Evolutionary conservation across 2,113 vertebrate genomes (phyloP), one percentile per base, ranked within the genome.

Genomic region (Bos javanicus): DNA sequence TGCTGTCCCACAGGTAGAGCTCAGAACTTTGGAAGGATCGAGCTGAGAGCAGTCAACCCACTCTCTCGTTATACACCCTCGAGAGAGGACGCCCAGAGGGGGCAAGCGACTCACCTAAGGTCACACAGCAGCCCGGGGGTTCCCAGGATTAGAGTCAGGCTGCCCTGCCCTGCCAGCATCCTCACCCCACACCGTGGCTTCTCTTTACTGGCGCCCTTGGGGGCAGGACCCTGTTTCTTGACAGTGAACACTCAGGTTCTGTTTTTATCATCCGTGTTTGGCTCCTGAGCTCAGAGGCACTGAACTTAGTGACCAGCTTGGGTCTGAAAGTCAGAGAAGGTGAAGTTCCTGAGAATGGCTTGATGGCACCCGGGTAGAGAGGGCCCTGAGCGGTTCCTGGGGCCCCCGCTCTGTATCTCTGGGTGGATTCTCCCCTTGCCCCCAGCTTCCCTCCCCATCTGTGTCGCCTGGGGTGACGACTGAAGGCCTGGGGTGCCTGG

Each of bases 341-440:
- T 56, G 1, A 1, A 1, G 1, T 17, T 43, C 19, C 85, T 28
- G 36, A 46, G 80, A 30, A 12, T 1, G 23, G 36, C 36, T 28
- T 11, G 25, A 28, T 2, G 5, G 8, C 36, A 57, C 15, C 10
- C 1, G 8, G 43, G 23, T 21, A 5, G 62, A 33, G 0, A 6
- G 59, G 43, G n/a, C 9, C 23, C 0, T 14, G 2, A 3, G 25
- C 59, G 0, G 14, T 13, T 74, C 28, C 23, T 1, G 7, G 54
- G 78, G 21, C 14, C 36, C 52, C 17, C 1, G 57, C 48, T 33
- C 71, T 7, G 6, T 2, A 0, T 5, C 62, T 39, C 23, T 6
- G 5, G 25, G 8, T 36, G 19, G 14, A 16, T 26, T 14, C 50
- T 57, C n/a, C 5, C 15, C 13, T 28, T 25, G 26, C 0, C 0